Conservation (phyloP, 1,140 invertebrate species). For the Macrobrachium nipponense region DNA sequence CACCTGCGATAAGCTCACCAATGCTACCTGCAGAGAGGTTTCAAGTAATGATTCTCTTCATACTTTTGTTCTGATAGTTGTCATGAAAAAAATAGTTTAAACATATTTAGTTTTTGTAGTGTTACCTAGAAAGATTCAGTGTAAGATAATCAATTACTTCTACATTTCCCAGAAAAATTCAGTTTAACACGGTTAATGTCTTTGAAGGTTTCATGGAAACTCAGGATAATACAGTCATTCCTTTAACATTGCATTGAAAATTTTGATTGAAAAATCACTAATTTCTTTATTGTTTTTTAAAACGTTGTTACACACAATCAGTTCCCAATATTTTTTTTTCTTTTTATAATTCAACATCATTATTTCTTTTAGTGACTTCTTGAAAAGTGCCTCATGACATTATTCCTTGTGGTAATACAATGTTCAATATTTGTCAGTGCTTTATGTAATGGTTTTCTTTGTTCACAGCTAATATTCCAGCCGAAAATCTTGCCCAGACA, state of each 20-base stretch:
- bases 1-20: slow-evolving; percentile 29
- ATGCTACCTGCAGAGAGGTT: slow-evolving; percentile 46
- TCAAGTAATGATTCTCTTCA: slow-evolving; percentile 10
- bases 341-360: neutral
- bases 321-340: too few species aligned
- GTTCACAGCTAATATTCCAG: slow-evolving; percentile 57
- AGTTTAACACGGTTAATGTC: too few species aligned
- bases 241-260: too few species aligned
- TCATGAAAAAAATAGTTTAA: neutral
- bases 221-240: too few species aligned
- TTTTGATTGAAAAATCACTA: too few species aligned
- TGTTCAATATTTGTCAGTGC: too few species aligned
- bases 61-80: neutral
- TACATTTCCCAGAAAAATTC: too few species aligned
- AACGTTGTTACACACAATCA: neutral
- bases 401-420: neutral
- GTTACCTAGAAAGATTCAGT: neutral
- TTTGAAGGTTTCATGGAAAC: too few species aligned
- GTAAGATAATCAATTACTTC: too few species aligned
- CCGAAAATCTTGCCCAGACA: slow-evolving; percentile 64
- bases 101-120: neutral
- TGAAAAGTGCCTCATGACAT: neutral
- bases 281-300: neutral
- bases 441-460: neutral
- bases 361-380: neutral